Evolutionary conservation across 2,797 vertebrate genomes (phyloP), one percentile per base, ranked within the genome.

Genomic region (Cygnus olor): DNA sequence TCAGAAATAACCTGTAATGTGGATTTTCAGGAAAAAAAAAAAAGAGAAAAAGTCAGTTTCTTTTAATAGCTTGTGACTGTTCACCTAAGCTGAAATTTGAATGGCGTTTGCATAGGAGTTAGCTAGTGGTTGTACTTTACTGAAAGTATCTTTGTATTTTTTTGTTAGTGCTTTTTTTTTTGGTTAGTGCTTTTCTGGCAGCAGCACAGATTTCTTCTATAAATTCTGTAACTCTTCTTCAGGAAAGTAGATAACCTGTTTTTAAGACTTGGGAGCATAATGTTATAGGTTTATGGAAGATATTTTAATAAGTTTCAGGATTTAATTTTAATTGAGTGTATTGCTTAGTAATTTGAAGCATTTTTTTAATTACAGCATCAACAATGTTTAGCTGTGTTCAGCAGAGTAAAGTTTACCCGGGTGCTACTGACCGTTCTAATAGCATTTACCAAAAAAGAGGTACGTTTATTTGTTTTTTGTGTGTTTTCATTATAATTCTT

Each of bases 371-470:
- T 97, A n/a, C 97, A 99, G 99, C 99, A 99, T 97, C 99, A 99
- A 80, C 99, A 99, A 73, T 99, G 97, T 96, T 98, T 99, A 97
- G 99, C 99, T 88, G 98, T 99, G 85, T 99, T 99, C 97, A 99
- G 99, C 97, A 98, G 99, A 98, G 99, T 99, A 94, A 99, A 99
- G 97, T 99, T 99, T 97, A 99, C 99, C 42, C 98, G 99, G 2
- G 96, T 99, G 78, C 97, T 99, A 71, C 98, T 99, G 94, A 99
- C 99, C 25, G 99, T 99, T 83, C 97, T 99, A 95, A 99, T 99
- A 95, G 98, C 99, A 87, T 99, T 99, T 96, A 99, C 99, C 24
- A 99, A 99, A 96, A 99, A 99, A 97, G 99, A 99, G 99, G 99
- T 99, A 98, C 38, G 78, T 80, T 84, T 17, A 6, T 86, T 88